A percentile compares a stretch with the other conserved stretches of the same genome.
Evolutionary conservation across 1,140 invertebrate species (phyloP).

Genomic region (Periplaneta americana): DNA sequence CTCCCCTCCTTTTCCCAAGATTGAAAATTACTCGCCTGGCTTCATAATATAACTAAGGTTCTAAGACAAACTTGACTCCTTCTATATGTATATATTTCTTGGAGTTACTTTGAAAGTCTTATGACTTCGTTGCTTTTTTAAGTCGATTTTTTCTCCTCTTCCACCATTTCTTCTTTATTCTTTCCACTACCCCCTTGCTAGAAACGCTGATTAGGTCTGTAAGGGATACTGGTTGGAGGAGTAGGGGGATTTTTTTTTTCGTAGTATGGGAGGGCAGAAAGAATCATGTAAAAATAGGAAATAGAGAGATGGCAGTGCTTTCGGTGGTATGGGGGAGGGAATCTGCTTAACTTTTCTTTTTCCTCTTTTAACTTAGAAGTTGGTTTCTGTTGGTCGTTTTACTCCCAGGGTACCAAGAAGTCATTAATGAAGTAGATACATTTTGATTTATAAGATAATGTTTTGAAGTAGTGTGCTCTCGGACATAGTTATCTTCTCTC

Average conservation of each 20-base stretch:
- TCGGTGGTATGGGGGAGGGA: not conserved
- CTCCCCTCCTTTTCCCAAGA: not conserved
- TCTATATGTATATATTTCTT: not conserved
- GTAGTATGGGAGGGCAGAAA: no score
- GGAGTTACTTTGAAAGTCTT: not conserved
- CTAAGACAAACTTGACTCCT: not conserved
- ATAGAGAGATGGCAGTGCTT: not conserved
- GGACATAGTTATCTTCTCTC: not conserved
- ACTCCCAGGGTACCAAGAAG: not conserved
- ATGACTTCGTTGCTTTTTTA: not conserved
- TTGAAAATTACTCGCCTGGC: not conserved
- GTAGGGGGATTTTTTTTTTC: not conserved
- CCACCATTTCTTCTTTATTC: not conserved
- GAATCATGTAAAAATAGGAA: not conserved
- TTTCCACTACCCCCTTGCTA: not conserved
- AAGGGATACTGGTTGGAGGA: not conserved
- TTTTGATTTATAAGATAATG: not conserved
- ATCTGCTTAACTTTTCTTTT: not conserved
- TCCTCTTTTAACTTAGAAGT: not conserved
- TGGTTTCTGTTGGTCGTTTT: not conserved
- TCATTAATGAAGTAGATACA: not conserved
- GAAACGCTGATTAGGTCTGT: not conserved
- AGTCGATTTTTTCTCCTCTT: not conserved
- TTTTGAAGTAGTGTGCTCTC: not conserved
- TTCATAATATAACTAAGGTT: not conserved